Conservation (phyloP, 1,140 invertebrate genomes). For the Drosophila prosaltans region DNA sequence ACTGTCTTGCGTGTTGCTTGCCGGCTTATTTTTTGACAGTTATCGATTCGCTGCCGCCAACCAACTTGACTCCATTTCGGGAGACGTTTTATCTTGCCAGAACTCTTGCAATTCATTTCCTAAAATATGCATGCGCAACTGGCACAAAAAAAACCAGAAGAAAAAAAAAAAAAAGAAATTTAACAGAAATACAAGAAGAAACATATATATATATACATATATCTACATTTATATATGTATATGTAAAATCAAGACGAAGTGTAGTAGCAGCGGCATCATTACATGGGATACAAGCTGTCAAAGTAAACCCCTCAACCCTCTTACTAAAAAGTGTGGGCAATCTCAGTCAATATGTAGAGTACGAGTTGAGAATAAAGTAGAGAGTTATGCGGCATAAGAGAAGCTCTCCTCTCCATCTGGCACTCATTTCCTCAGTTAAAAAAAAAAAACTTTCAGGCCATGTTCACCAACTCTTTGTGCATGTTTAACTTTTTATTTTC, state of each 20-base stretch:
- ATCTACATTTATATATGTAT: neutral
- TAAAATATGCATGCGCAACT: constrained; percentile 66
- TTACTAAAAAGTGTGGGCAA: constrained; percentile 10
- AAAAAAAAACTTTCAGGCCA: constrained; percentile 53
- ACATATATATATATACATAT: neutral
- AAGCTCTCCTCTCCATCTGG: constrained; percentile 7
- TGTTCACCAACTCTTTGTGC: constrained; percentile 59
- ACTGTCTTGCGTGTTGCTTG: constrained; percentile 65
- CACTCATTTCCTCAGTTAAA: constrained; percentile 54
- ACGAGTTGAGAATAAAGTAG: constrained; percentile 24
- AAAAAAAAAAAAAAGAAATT: too few species aligned
- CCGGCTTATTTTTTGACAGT: constrained; percentile 79
- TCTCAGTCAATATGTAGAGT: constrained; percentile 62
- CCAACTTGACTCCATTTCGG: constrained; percentile 30
- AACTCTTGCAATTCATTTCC: constrained; percentile 66
- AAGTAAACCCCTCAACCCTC: constrained; percentile 11
- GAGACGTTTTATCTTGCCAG: constrained; percentile 62
- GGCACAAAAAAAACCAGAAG: neutral
- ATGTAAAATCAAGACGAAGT: constrained; percentile 26
- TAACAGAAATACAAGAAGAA: neutral
- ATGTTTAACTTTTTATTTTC: constrained; percentile 65
- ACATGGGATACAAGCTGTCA: constrained; percentile 68
- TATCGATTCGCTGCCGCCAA: constrained; percentile 62
- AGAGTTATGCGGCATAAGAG: constrained; percentile 66
- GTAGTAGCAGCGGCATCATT: constrained; percentile 53